Percentiles rank a stretch among this genome's conserved stretches.
Evolutionary conservation across 2,113 vertebrate genomes (phyloP).

Genomic region (Cinclus cinclus): DNA sequence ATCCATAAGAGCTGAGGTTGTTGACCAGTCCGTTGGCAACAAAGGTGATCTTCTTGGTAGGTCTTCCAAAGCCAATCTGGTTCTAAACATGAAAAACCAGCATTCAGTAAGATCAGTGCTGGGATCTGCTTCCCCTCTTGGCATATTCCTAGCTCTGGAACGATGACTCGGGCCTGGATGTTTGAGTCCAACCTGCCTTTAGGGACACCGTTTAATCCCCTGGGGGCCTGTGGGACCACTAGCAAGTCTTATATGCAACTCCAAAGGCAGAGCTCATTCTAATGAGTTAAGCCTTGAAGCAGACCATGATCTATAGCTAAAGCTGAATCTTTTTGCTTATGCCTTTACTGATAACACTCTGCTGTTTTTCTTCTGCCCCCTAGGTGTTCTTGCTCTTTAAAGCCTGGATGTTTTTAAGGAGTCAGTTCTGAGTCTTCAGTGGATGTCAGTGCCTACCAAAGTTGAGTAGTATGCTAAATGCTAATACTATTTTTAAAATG

Average conservation of each 20-base stretch:
- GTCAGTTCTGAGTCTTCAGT: neutral
- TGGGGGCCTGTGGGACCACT: neutral
- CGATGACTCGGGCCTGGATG: rapidly evolving
- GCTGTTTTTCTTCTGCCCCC: neutral
- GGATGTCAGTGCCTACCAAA: neutral
- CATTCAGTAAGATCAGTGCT: neutral
- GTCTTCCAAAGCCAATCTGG: neutral
- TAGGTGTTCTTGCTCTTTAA: neutral
- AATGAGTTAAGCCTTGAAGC: neutral
- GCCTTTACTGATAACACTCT: neutral
- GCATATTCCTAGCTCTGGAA: too few species aligned
- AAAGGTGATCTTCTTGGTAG: neutral
- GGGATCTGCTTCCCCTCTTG: neutral
- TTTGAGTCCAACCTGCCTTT: neutral
- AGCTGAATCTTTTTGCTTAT: neutral
- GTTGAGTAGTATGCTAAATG: neutral
- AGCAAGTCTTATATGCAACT: neutral
- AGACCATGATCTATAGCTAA: neutral
- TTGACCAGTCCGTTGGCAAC: neutral
- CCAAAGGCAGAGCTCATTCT: neutral
- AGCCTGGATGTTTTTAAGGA: neutral
- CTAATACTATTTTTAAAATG: neutral
- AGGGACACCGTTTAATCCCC: too few species aligned
- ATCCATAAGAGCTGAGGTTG: neutral
- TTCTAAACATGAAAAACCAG: neutral